Percentiles rank a stretch among this genome's conserved stretches.
Conservation (phyloP, 2,888 invertebrate species). For the Cantharis rufa region DNA sequence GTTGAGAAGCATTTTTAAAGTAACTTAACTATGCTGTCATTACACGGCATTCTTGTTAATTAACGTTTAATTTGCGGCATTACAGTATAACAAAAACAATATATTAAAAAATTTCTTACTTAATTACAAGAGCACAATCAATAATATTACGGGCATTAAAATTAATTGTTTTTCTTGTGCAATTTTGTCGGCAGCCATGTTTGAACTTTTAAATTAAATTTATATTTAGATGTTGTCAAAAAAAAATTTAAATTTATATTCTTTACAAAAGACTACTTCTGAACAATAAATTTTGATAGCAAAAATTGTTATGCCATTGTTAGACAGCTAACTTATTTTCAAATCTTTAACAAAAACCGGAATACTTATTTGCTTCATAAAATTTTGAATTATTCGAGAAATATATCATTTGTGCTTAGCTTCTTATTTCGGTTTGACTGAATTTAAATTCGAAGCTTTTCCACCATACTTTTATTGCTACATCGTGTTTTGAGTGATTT, state of each 20-base stretch:
- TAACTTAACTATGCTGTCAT: conserved; percentile 24
- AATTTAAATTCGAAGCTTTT: background rate
- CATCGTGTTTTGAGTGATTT: background rate
- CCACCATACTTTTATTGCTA: background rate
- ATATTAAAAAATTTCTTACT: conserved; percentile 7
- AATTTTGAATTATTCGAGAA: background rate
- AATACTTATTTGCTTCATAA: background rate
- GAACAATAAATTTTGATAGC: background rate
- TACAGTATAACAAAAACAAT: conserved; percentile 13
- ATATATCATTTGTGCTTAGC: background rate
- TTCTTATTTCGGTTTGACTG: background rate
- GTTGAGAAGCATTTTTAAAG: background rate
- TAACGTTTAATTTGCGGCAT: conserved; percentile 20
- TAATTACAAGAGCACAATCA: conserved; percentile 15
- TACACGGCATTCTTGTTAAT: conserved; percentile 27
- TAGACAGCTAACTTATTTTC: background rate
- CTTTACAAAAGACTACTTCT: background rate
- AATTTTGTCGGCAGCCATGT: background rate
- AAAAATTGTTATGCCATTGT: background rate
- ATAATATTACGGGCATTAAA: conserved; percentile 11
- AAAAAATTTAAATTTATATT: background rate
- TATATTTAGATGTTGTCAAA: background rate
- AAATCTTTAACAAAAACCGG: background rate
- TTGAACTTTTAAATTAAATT: background rate
- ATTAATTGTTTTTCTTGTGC: conserved; percentile 9